Conservation (phyloP, 2,113 vertebrate genomes). For the Osmerus eperlanus region DNA sequence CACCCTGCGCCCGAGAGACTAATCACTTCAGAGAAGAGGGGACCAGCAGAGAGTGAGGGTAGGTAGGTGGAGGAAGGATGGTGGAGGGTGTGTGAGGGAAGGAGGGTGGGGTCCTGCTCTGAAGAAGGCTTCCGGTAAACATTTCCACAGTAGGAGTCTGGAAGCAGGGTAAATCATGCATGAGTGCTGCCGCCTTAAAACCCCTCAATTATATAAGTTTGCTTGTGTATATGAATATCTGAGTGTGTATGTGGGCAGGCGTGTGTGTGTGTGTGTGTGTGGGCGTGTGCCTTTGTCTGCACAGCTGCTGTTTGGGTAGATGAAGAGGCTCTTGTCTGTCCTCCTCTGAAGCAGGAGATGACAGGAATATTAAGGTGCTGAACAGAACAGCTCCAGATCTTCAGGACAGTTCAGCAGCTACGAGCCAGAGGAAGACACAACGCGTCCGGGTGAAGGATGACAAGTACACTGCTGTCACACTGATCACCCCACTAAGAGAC, state of each 20-base stretch:
- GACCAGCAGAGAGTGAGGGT: constrained; percentile 17
- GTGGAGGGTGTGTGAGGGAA: constrained; percentile 26
- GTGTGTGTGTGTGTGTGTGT: constrained; percentile 31
- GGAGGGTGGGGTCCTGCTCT: constrained; percentile 7
- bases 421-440: too few relatives aligned
- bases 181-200: constrained; percentile 46
- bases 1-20: constrained; percentile 56
- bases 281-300: constrained; percentile 41
- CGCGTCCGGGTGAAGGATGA: too few relatives aligned
- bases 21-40: constrained; percentile 54
- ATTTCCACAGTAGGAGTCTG: constrained; percentile 17
- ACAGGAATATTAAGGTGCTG: constrained; percentile 66
- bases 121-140: constrained; percentile 13
- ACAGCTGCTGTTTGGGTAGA: constrained; percentile 68
- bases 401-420: too few relatives aligned
- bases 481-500: too few relatives aligned
- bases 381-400: constrained; percentile 19
- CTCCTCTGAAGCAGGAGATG: constrained; percentile 59
- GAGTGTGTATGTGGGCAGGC: background rate
- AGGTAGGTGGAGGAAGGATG: constrained; percentile 46
- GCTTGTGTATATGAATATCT: constrained; percentile 44
- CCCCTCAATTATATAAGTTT: constrained; percentile 64
- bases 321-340: constrained; percentile 64
- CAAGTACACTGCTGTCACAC: too few relatives aligned
- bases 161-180: constrained; percentile 54